Evolutionary conservation across 2,113 vertebrate genomes (phyloP).

Genomic region (Shinisaurus crocodilurus): DNA sequence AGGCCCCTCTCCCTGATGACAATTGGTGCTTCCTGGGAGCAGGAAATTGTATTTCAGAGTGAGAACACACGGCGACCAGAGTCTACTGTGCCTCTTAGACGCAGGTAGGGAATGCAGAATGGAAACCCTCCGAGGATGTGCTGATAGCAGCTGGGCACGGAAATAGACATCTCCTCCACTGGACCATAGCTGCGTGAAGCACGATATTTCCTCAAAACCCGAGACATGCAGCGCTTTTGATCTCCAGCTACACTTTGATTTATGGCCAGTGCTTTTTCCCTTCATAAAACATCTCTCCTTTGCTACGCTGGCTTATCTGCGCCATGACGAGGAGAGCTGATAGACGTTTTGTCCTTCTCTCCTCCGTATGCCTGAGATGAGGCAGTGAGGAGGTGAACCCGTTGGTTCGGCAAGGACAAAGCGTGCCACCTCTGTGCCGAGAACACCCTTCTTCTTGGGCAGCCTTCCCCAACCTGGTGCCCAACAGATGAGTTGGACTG

Average conservation of each 20-base stretch:
- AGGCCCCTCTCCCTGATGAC: neutral
- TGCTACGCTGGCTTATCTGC: neutral
- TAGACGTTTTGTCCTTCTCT: neutral
- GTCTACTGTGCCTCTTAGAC: too few relatives aligned
- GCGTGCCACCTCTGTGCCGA: neutral
- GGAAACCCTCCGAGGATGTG: neutral
- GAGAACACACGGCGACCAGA: accelerated
- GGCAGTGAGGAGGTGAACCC: too few relatives aligned
- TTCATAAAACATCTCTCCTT: neutral
- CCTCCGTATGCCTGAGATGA: too few relatives aligned
- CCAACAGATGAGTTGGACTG: too few relatives aligned
- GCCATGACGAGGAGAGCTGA: neutral
- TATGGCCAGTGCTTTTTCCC: neutral
- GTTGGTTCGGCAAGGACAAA: neutral
- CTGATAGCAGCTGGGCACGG: neutral
- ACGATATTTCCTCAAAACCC: neutral
- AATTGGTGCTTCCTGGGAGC: neutral
- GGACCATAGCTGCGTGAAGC: neutral
- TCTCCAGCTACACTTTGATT: neutral
- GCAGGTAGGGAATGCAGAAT: neutral
- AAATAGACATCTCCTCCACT: neutral
- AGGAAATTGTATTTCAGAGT: neutral
- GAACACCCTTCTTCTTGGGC: neutral
- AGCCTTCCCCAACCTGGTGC: too few relatives aligned
- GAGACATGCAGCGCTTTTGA: neutral